Evolutionary conservation across 1,140 invertebrate species (phyloP).

Genomic region (Hylaeus volcanicus): DNA sequence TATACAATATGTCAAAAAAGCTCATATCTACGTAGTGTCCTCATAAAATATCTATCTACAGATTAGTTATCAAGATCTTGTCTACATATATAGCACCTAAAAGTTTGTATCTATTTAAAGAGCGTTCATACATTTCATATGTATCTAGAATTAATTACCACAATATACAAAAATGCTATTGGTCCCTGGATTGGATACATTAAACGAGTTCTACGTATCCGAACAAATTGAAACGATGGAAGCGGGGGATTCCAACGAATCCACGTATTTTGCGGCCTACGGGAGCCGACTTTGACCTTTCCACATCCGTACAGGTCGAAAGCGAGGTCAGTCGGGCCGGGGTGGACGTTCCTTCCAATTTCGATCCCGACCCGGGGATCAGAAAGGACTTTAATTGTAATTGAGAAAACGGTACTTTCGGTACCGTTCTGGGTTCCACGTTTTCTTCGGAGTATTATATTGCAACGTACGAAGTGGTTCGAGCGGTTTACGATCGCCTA

Average conservation of each 20-base stretch:
- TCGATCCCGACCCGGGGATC: slow-evolving; percentile 5
- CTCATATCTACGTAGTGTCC: no score
- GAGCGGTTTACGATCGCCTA: no score
- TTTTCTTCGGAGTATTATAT: background rate
- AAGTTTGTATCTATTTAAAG: no score
- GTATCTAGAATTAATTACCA: no score
- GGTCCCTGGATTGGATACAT: no score
- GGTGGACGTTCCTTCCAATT: background rate
- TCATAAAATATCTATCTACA: no score
- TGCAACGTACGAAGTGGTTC: no score
- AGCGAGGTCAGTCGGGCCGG: background rate
- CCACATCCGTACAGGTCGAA: background rate
- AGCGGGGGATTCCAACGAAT: background rate
- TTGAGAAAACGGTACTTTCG: slow-evolving; percentile 5
- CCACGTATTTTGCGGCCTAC: background rate
- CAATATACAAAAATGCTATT: background rate
- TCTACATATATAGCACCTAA: no score
- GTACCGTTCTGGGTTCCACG: slow-evolving; percentile 8
- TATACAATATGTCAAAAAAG: no score
- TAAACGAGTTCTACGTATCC: background rate
- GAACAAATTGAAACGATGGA: background rate
- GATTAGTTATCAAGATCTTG: no score
- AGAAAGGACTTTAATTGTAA: slow-evolving; percentile 8
- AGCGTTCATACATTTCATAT: no score
- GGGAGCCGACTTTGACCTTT: background rate